Conservation (phyloP, 2,888 invertebrate species). For the Lasius fuliginosus region DNA sequence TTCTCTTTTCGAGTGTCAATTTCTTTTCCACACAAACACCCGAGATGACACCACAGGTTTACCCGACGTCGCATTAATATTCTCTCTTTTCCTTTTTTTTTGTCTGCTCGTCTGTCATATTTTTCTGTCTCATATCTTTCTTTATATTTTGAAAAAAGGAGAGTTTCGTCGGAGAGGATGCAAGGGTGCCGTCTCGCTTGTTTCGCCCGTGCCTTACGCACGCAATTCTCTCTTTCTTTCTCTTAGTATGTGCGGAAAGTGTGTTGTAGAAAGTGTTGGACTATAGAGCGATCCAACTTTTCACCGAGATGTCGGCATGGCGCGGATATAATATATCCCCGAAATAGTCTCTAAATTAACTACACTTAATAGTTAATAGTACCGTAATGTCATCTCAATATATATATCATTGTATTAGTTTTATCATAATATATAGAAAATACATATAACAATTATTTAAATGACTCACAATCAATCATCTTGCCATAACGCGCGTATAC, state of each 20-base stretch:
- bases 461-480: slow-evolving; percentile 85
- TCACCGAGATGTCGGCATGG: slow-evolving; percentile 27
- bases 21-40: slow-evolving; percentile 70
- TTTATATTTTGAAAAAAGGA: slow-evolving; percentile 31
- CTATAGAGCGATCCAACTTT: slow-evolving; percentile 77
- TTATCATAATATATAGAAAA: slow-evolving; percentile 85
- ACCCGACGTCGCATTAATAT: slow-evolving; percentile 26
- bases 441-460: slow-evolving; percentile 86
- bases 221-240: slow-evolving; percentile 17
- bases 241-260: slow-evolving; percentile 66
- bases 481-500: slow-evolving; percentile 66
- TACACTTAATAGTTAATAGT: slow-evolving; percentile 84
- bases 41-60: slow-evolving; percentile 73
- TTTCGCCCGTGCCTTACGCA: slow-evolving; percentile 50
- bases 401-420: slow-evolving; percentile 80
- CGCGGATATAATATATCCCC: slow-evolving; percentile 56
- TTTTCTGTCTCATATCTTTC: background rate
- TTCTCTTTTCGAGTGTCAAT: slow-evolving; percentile 64
- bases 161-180: background rate
- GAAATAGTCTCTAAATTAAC: slow-evolving; percentile 81
- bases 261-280: slow-evolving; percentile 79
- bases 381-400: slow-evolving; percentile 84
- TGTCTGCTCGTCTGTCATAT: background rate
- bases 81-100: slow-evolving; percentile 3
- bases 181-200: slow-evolving; percentile 57